phyloP scores from a whole-genome alignment of 2,113 vertebrate species.

The Anoplopoma fimbria region DNA sequence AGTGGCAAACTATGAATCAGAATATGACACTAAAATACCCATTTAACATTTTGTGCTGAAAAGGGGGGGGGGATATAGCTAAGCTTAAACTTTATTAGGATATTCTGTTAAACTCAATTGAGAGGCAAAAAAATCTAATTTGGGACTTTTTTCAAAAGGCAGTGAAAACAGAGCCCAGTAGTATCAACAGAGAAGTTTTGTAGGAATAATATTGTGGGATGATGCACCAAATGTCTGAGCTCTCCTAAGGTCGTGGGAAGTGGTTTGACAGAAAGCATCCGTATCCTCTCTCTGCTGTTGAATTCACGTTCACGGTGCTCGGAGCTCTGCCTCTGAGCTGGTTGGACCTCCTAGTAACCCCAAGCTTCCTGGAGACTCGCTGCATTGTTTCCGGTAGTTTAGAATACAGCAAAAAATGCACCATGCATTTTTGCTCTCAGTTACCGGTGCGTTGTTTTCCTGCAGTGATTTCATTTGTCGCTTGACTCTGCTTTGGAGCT shows the following conservation, averaged over 20 bases:
- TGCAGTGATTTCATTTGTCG: constrained; percentile 34
- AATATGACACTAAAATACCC: background rate
- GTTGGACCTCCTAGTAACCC: constrained; percentile 35
- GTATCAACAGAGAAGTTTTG: constrained; percentile 29
- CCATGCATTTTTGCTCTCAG: background rate
- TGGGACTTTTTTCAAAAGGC: background rate
- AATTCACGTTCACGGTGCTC: background rate
- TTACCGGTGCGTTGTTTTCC: background rate
- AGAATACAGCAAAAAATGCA: constrained; percentile 27
- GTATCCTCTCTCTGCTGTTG: constrained; percentile 28
- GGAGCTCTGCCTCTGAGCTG: constrained; percentile 21
- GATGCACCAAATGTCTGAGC: constrained; percentile 29
- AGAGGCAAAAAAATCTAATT: background rate
- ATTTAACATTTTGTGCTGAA: background rate
- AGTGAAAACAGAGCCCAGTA: background rate
- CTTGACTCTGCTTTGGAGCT: background rate
- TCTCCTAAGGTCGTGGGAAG: constrained; percentile 67
- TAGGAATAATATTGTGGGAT: constrained; percentile 21
- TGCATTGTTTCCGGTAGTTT: constrained; percentile 64
- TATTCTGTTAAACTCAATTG: background rate
- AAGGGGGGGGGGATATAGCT: too few species aligned
- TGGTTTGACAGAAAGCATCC: constrained; percentile 1
- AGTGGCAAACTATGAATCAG: background rate
- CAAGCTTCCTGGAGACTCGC: constrained; percentile 45
- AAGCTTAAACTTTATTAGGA: background rate